Conservation (phyloP, 1,140 invertebrate species). For the Ladona fulva region DNA sequence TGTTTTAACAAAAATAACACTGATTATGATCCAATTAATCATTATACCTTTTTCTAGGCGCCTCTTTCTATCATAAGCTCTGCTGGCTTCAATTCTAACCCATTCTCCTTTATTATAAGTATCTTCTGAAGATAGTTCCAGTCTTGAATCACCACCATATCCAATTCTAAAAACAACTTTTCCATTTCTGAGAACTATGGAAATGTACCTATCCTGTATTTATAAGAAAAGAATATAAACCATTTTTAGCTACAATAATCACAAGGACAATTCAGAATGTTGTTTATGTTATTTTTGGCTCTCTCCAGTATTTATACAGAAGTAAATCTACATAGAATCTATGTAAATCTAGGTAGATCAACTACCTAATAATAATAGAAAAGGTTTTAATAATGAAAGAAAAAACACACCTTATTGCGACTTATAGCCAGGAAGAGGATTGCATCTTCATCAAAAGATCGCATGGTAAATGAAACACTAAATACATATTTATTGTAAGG, state of each 20-base stretch:
- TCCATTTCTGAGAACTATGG: conserved; percentile 64
- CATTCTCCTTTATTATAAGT: conserved; percentile 75
- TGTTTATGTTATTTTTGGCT: no score
- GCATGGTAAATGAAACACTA: conserved; percentile 69
- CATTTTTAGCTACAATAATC: conserved; percentile 20
- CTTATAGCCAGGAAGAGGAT: conserved; percentile 75
- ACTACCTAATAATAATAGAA: no score
- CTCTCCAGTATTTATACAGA: no score
- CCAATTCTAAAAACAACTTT: conserved; percentile 64
- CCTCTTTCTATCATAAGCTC: conserved; percentile 32
- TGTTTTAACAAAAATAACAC: no score
- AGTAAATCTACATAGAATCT: no score
- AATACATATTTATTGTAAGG: conserved; percentile 63
- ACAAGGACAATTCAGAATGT: background rate
- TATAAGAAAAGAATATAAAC: conserved; percentile 22
- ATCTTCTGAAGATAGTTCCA: conserved; percentile 57
- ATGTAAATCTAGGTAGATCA: no score
- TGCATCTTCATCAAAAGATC: conserved; percentile 80
- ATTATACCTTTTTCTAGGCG: conserved; percentile 31
- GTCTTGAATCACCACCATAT: conserved; percentile 50
- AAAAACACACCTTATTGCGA: conserved; percentile 45
- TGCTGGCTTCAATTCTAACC: conserved; percentile 59
- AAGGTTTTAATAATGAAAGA: conserved; percentile 2
- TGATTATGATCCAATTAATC: no score
- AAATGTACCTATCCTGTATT: conserved; percentile 64